Evolutionary conservation across 2,113 vertebrate species (phyloP), one percentile per base, ranked within the genome.

Genomic region (Melanotaenia duboulayi): DNA sequence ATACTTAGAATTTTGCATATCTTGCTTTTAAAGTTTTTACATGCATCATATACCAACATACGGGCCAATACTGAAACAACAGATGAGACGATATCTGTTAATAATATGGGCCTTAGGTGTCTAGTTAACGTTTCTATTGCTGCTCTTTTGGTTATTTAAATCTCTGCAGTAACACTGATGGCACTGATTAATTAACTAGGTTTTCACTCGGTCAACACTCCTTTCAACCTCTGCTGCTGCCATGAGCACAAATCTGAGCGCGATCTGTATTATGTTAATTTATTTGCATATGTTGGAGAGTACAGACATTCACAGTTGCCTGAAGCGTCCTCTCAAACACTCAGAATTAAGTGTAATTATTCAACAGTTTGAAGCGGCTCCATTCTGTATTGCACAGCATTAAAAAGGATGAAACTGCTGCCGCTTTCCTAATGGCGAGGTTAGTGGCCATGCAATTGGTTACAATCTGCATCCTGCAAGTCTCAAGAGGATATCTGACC

Each of bases 241-340:
- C 74, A 80, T 0, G 42, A 68, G 78, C 80, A 60, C 35, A 59
- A 55, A 40, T 67, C 67, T 22, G 54, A 65, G 58, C 17, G 58
- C 16, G 4, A 59, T 71, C 65, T 68, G 57, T 58, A 75, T 81
- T 75, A 77, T 79, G 83, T 12, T 80, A 64, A 89, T 85, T 86
- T 88, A 90, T 90, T 87, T 90, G 83, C 87, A 92, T 90, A 90
- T 90, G 89, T 81, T 89, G 63, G 74, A 50, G 65, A 69, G 61
- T 78, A 24, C 59, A 78, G 75, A 76, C 70, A 64, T 63, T 74
- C 74, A 46, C 71, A 28, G 65, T 68, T 50, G 86, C 84, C 85
- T 23, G 54, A 48, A 76, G 86, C 78, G 56, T 56, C 42, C 13
- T 82, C 71, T 70, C 64, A 50, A 71, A 69, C 67, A 24, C 65